Evolutionary conservation across 2,113 vertebrate species (phyloP), one percentile per base, ranked within the genome.

Genomic region (Tachysurus fulvidraco): DNA sequence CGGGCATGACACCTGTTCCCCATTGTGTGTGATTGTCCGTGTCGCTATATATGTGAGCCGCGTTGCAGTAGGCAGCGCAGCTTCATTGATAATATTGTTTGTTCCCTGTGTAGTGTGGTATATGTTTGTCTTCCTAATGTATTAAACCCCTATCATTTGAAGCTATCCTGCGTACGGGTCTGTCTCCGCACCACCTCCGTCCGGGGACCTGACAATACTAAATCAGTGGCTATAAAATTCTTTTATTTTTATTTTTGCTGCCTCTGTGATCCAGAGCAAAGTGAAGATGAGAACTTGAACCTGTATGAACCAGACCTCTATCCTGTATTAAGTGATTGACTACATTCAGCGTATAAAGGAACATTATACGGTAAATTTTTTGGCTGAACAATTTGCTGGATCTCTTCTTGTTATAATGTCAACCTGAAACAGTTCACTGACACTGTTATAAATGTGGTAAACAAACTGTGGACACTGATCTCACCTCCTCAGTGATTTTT

Each of bases 401-500:
- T 19, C 28, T 10, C 28, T 19, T 36, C 71, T 50, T 44, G 50
- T 50, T 74, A n/a, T 57, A 57, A 79, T 55, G n/a, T 19, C 52
- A 57, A 30, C 77, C n/a, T 82, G 21, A 82, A 50, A 28, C 16
- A 67, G 46, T 17, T 54, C 62, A 17, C 44, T 83, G 81, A 28
- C 12, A 23, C 50, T 23, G 11, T 41, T 57, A 55, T 46, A 78
- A 83, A 73, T 77, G 17, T 36, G 36, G 36, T 36, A 36, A 36
- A 36, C 2, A 36, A 36, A 36, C 36, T 36, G 2, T 36, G 19
- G 36, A 59, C 50, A 46, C 17, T 65, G 30, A 25, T 76, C 95
- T 94, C 80, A 99, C 98, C 98, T 99, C 98, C 90, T 98, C 98
- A 0, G 98, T 99, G 91, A 99, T 95, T 92, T 99, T 99, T 60